Base-by-base conservation (phyloP, 1,140 invertebrate species). In the Gryon sp. region DNA sequence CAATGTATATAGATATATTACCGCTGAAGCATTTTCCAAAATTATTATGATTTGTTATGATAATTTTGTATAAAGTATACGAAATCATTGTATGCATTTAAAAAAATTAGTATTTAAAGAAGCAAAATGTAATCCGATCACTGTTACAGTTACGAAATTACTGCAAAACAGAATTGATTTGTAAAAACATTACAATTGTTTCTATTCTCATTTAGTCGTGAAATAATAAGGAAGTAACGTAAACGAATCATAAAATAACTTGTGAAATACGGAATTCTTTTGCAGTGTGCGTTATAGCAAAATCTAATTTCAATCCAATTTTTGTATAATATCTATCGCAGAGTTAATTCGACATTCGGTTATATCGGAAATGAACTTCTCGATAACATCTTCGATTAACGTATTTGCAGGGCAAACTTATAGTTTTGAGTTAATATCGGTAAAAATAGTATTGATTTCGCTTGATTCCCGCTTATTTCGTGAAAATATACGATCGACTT, bases 361-460 rank as follows among this genome's bases (percentile, higher is more conserved):
- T 60, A 12, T 53, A 48, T 52, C 24, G 55, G 34, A 60, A 70
- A 70, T 70, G 66, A 70, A 50, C 11, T 15, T 7, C 18, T 45
- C 30, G 66, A 70, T 70, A 70, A n/a, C 12, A 70, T 70, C 34
- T 70, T 53, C 36, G 46, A 60, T 70, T 70, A 60, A 60, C 55
- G 55, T 45, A 48, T 52, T 60, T 70, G 45, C 9, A 9, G 32
- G 15, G 24, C 9, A 34, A 70, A 34, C 20, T 70, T 60, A 32
- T 34, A 52, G 24, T 70, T 34, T 43, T 20, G 32, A 53, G 12
- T 15, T 36, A 22, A 59, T 43, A 28, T n/a, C 5, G 26, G 18
- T 22, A 24, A 45, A 48, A 41, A 46, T 28, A 36, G 15, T 32
- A 19, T n/a, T 15, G 12, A 52, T 26, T 22, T 24, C 32, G 34